Conservation (phyloP, 1,140 invertebrate species). For the Leptonema lineaticorne region DNA sequence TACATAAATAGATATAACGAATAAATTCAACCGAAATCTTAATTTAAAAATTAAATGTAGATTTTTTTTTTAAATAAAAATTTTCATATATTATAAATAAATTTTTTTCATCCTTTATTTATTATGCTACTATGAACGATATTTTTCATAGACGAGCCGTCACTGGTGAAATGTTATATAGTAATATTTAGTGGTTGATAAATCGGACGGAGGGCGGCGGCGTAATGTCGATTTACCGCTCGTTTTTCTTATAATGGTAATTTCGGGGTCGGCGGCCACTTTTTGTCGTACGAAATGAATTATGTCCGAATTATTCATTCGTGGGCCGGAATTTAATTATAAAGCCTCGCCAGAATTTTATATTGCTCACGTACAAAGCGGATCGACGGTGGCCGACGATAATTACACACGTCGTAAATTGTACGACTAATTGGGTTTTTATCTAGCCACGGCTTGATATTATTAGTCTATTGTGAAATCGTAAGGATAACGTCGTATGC, state of each 20-base stretch:
- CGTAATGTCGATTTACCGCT: neutral
- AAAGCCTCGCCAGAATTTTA: slow-evolving; percentile 1
- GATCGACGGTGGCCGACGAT: neutral
- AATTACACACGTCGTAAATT: slow-evolving; percentile 33
- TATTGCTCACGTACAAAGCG: slow-evolving; percentile 4
- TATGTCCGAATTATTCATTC: slow-evolving; percentile 22
- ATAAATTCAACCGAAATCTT: no score
- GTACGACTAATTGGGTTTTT: slow-evolving; percentile 28
- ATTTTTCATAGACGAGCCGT: neutral
- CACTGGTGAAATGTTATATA: neutral
- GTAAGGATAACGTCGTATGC: no score
- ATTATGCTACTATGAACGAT: no score
- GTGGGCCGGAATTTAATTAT: slow-evolving; percentile 27
- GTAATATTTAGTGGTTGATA: no score
- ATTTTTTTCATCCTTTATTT: no score
- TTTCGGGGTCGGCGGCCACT: neutral
- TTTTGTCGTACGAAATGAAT: slow-evolving; percentile 21
- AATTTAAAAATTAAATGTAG: no score
- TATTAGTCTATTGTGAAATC: no score
- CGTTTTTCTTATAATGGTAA: neutral
- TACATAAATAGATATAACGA: neutral
- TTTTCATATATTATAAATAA: no score
- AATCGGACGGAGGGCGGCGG: neutral
- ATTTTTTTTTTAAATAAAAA: no score
- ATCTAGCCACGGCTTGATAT: slow-evolving; percentile 22